phyloP scores from a whole-genome alignment of 2,113 vertebrate genomes.

The Myrmecobius fasciatus region DNA sequence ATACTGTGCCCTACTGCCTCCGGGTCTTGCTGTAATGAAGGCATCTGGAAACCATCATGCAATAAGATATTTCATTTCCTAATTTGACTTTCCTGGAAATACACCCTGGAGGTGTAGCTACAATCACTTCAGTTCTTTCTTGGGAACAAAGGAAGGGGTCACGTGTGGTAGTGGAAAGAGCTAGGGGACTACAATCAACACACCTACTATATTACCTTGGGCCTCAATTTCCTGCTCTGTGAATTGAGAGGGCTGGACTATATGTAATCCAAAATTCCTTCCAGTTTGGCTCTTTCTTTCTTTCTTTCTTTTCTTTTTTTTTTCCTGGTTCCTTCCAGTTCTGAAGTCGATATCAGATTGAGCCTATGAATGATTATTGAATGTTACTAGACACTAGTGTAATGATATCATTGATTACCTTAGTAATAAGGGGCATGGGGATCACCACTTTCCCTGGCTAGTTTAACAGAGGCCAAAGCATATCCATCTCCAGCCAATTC shows the following conservation, averaged over 20 bases:
- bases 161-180: not conserved
- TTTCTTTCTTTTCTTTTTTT: not conserved
- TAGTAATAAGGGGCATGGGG: not conserved
- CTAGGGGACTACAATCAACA: not conserved
- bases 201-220: not conserved
- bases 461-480: not conserved
- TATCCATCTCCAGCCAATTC: not conserved
- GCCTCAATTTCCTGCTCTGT: not conserved
- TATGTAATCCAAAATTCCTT: not conserved
- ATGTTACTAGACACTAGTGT: not conserved
- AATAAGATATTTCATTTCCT: not conserved
- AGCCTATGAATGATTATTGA: not conserved
- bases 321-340: not conserved
- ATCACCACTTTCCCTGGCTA: not conserved
- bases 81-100: constrained; percentile 11
- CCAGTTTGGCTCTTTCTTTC: not conserved
- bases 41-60: not conserved
- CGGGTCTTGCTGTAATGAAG: not conserved
- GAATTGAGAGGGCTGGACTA: not conserved
- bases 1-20: not conserved
- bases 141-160: not conserved
- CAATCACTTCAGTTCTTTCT: not conserved
- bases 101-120: not conserved
- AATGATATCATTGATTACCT: not conserved
- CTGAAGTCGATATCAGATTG: not conserved